These are phyloP conservation scores for Sebastes steindachneri DNA, from an alignment of 2,797 vertebrate species.

Conservation along the genomic window DNA sequence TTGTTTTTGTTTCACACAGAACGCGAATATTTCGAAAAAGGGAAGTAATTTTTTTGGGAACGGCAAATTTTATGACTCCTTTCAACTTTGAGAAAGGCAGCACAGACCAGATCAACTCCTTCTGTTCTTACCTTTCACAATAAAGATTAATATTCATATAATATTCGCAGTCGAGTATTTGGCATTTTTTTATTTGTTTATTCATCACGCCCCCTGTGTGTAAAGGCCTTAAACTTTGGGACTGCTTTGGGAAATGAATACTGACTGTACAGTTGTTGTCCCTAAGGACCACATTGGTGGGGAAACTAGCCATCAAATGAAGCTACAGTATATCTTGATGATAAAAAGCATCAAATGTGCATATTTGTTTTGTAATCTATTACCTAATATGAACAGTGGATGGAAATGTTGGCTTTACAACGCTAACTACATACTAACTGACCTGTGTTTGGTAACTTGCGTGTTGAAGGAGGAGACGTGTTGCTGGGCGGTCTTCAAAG, in stretches of 20 bases:
- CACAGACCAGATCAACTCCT: too few relatives aligned
- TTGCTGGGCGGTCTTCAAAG: constrained; percentile 84
- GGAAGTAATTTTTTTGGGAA: too few relatives aligned
- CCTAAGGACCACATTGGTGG: background rate
- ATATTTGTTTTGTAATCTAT: background rate
- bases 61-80: too few relatives aligned
- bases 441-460: constrained; percentile 87
- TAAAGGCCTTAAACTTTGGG: background rate
- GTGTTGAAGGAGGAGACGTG: constrained; percentile 82
- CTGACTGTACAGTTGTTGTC: background rate
- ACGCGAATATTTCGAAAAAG: too few relatives aligned
- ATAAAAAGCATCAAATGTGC: background rate
- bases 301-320: background rate
- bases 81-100: too few relatives aligned
- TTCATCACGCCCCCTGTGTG: too few relatives aligned
- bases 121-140: too few relatives aligned
- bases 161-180: too few relatives aligned
- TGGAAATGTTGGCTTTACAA: background rate
- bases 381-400: background rate
- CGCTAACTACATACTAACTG: constrained; percentile 39
- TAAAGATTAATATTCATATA: too few relatives aligned
- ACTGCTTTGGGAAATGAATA: background rate
- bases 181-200: too few relatives aligned
- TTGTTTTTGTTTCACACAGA: too few relatives aligned
- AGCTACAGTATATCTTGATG: background rate